A percentile compares a stretch with the other conserved stretches of the same genome.
phyloP scores from a whole-genome alignment of 2,888 invertebrate genomes.

The Aproaerema taeniolella region DNA sequence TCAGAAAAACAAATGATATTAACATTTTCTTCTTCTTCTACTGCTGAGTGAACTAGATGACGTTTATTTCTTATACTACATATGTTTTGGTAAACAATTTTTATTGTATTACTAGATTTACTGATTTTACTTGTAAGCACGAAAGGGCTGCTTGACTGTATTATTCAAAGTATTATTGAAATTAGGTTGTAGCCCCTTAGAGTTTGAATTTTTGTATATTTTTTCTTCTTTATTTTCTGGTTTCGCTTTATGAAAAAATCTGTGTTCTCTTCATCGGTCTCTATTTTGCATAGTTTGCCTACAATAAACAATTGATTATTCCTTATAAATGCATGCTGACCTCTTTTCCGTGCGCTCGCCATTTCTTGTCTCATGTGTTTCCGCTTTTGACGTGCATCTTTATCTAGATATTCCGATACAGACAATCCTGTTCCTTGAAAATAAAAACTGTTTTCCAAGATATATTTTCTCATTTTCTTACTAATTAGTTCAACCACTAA shows the following conservation, averaged over 20 bases:
- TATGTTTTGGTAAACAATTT: background rate
- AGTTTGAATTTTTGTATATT: background rate
- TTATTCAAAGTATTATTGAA: background rate
- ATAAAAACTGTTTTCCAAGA: constrained; percentile 1
- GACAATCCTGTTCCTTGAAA: constrained; percentile 5
- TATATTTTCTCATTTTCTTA: constrained; percentile 6
- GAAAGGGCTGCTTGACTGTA: background rate
- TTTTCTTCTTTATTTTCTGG: background rate
- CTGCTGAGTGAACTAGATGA: background rate
- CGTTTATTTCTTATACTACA: too few relatives aligned
- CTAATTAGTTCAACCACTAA: constrained; percentile 12
- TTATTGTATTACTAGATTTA: too few relatives aligned
- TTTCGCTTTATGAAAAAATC: too few relatives aligned
- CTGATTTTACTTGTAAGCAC: too few relatives aligned
- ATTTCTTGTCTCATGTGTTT: background rate
- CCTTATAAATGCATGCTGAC: constrained; percentile 7
- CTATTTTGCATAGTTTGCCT: constrained; percentile 3
- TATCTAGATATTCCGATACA: constrained; percentile 3
- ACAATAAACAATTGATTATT: constrained; percentile 13
- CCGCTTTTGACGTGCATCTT: background rate
- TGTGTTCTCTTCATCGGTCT: too few relatives aligned
- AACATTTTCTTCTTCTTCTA: constrained; percentile 10
- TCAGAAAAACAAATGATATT: constrained; percentile 12
- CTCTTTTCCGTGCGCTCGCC: constrained; percentile 5
- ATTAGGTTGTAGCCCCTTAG: background rate